Base-by-base conservation (phyloP, 2,113 vertebrate genomes). In the Aphyosemion australe region DNA sequence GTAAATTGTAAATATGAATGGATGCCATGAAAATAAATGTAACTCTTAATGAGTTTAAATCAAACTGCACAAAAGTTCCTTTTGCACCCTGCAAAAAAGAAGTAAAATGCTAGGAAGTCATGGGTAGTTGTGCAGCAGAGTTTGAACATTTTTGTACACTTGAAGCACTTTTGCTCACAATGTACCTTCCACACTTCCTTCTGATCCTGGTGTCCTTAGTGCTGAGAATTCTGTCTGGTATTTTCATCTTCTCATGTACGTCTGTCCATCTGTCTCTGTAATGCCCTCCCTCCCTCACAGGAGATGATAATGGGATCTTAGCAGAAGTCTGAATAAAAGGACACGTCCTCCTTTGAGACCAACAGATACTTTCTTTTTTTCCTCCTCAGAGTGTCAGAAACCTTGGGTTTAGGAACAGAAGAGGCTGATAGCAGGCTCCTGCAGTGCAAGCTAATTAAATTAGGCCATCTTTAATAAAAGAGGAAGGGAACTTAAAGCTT, bases 311-410 rank as follows among this genome's bases (percentile, higher is more conserved):
- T 88, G 74, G 86, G 89, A 89, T 90, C 84, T 84, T 82, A 90
- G 85, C 80, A 84, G 83, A 91, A 86, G 76, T 85, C 89, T 91
- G 86, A 93, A 91, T 91, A 93, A 91, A 93, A 87, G 89, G 88
- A 93, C 91, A 90, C 86, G 88, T 90, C 87, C 86, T 92, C 92
- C 90, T 88, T 66, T 56, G 92, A 89, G 92, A 92, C 89, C 83
- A 84, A 45, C 68, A 83, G 70, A 86, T 87, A 74, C 73, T 87
- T 80, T 79, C 61, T 79, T 83, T 82, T 80, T 78, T 74, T 87
- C 67, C 87, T 84, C 87, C 90, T 90, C 78, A 60, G 83, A 91
- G 91, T 85, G 37, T 87, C 80, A 86, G 81, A 88, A 92, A 91
- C 85, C 86, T 90, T 87, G 85, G 63, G 63, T 80, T 72, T 48